phyloP scores from a whole-genome alignment of 1,140 invertebrate species.

The Lasioglossum albipes region DNA sequence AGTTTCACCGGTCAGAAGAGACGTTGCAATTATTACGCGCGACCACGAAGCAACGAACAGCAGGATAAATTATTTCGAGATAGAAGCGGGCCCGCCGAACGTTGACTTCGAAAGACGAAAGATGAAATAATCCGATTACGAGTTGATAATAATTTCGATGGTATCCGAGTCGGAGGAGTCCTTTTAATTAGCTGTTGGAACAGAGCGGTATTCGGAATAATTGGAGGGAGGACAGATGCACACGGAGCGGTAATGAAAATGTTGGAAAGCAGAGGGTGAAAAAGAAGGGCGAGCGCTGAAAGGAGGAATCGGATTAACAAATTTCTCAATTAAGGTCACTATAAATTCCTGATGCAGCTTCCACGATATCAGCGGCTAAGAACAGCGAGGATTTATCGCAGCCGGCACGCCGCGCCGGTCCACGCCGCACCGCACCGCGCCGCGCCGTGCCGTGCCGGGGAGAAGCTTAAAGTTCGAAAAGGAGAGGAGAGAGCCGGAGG shows the following conservation, averaged over 20 bases:
- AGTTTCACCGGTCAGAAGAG: too few relatives aligned
- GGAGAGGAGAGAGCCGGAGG: neutral
- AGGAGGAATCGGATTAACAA: constrained; percentile 14
- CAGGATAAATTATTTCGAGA: too few relatives aligned
- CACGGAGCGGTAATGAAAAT: neutral
- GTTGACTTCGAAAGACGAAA: too few relatives aligned
- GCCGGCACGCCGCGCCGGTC: neutral
- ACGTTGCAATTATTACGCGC: too few relatives aligned
- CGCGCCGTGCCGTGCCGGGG: too few relatives aligned
- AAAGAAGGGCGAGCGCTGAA: neutral
- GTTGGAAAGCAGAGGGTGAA: neutral
- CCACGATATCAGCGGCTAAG: constrained; percentile 15
- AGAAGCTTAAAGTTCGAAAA: constrained; percentile 4
- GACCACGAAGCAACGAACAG: too few relatives aligned
- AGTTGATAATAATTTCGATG: neutral
- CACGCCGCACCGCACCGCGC: too few relatives aligned
- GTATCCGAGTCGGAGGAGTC: neutral
- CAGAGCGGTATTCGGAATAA: neutral
- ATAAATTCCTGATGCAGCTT: constrained; percentile 8
- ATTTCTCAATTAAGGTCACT: constrained; percentile 21
- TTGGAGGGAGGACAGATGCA: neutral
- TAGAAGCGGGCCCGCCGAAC: too few relatives aligned
- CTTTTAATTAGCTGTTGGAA: neutral
- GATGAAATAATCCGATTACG: neutral
- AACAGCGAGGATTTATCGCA: constrained; percentile 15